phyloP scores from a whole-genome alignment of 2,888 invertebrate species.

The Xanthia icteritia region DNA sequence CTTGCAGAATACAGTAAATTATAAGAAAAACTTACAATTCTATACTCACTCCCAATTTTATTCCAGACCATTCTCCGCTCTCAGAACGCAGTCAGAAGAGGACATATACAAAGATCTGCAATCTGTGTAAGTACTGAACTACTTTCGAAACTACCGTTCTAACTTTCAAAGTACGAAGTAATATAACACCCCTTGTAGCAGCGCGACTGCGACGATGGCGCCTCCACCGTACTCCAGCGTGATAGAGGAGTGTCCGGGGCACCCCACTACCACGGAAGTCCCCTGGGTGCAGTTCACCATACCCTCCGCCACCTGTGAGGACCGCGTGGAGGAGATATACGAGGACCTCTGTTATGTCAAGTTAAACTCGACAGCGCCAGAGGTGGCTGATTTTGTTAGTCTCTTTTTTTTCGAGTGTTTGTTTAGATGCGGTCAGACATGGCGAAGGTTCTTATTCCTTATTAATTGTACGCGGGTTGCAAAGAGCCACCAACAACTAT shows the following conservation, averaged over 20 bases:
- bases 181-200: constrained; percentile 75
- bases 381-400: constrained; percentile 87
- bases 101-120: constrained; percentile 96
- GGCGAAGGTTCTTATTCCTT: background rate
- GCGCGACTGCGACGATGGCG: constrained; percentile 77
- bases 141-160: constrained; percentile 24
- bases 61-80: constrained; percentile 95
- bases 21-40: background rate
- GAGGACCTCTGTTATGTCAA: constrained; percentile 97
- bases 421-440: constrained; percentile 45
- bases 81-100: constrained; percentile 94
- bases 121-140: constrained; percentile 92
- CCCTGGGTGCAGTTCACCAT: constrained; percentile 93
- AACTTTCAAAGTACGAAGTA: constrained; percentile 53
- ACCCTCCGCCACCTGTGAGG: constrained; percentile 90
- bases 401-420: constrained; percentile 43
- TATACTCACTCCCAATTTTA: constrained; percentile 32
- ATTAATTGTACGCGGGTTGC: no score
- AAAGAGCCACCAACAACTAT: background rate
- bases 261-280: constrained; percentile 81
- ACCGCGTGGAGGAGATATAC: constrained; percentile 95
- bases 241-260: constrained; percentile 71
- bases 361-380: constrained; percentile 92
- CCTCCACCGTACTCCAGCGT: constrained; percentile 74
- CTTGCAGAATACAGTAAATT: background rate